phyloP scores from a whole-genome alignment of 92 coral and sea anemone species.

The Zoanthus gigantus region DNA sequence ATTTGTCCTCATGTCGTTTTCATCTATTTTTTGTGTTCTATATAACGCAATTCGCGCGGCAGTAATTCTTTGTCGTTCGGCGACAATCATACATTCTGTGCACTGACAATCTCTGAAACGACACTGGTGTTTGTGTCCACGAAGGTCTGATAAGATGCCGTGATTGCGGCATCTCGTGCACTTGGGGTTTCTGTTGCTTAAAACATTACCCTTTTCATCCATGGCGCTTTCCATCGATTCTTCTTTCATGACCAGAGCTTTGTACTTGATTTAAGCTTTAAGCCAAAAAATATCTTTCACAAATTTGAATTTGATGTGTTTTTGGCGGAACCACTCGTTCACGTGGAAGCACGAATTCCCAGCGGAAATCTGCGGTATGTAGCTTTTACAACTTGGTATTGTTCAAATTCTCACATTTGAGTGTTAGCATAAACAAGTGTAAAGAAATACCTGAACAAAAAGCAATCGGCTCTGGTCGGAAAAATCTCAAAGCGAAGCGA shows the following conservation, averaged over 20 bases:
- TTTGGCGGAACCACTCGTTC: conserved; percentile 38
- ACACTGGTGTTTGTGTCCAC: conserved; percentile 97
- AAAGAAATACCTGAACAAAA: conserved; percentile 34
- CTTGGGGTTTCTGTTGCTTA: conserved; percentile 84
- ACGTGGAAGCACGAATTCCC: conserved; percentile 66
- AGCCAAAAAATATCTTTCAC: background rate
- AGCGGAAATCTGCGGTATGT: conserved; percentile 55
- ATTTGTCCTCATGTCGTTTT: conserved; percentile 72
- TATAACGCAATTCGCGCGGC: conserved; percentile 96
- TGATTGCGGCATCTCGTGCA: conserved; percentile 97
- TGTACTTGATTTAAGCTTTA: background rate
- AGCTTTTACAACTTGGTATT: conserved; percentile 68
- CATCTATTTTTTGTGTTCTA: conserved; percentile 84
- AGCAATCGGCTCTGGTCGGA: conserved; percentile 33
- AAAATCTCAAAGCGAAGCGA: conserved; percentile 41
- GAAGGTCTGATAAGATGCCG: conserved; percentile 90
- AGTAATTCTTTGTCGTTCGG: conserved; percentile 92
- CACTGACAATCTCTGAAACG: conserved; percentile 90
- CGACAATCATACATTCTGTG: conserved; percentile 85
- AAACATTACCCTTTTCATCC: conserved; percentile 54
- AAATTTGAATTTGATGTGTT: conserved; percentile 40
- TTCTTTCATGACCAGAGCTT: conserved; percentile 61
- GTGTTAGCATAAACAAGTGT: conserved; percentile 31
- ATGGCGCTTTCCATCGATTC: conserved; percentile 61
- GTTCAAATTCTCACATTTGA: conserved; percentile 62